These are phyloP conservation scores for Oreochromis aureus DNA, from an alignment of 2,113 vertebrate genomes.

Conservation along the genomic window DNA sequence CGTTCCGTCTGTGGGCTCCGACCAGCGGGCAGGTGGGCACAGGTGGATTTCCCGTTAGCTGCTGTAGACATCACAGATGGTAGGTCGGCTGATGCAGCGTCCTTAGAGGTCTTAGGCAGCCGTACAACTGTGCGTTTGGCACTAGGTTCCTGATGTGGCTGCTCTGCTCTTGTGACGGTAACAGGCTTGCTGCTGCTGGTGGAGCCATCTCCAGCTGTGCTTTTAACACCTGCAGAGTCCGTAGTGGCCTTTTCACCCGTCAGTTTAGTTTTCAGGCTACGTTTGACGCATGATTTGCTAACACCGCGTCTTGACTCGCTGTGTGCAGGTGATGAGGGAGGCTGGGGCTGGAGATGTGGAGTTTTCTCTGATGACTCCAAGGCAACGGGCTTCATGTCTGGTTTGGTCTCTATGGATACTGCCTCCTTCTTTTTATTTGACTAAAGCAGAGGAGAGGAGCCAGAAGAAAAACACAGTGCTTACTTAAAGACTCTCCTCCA, in stretches of 20 bases:
- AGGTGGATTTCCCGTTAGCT: slow-evolving; percentile 8
- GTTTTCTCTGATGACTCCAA: slow-evolving; percentile 27
- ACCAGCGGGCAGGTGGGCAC: neutral
- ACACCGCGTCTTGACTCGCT: slow-evolving; percentile 68
- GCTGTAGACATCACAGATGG: slow-evolving; percentile 30
- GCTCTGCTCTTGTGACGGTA: slow-evolving; percentile 34
- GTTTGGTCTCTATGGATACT: slow-evolving; percentile 65
- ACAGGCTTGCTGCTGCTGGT: neutral
- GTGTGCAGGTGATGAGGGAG: slow-evolving; percentile 17
- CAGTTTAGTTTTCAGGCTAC: slow-evolving; percentile 66
- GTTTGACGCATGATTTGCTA: slow-evolving; percentile 78
- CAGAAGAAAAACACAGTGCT: neutral
- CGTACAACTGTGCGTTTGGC: slow-evolving; percentile 49
- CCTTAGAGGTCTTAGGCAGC: slow-evolving; percentile 22
- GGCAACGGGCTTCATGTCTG: slow-evolving; percentile 43
- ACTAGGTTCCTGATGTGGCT: slow-evolving; percentile 56
- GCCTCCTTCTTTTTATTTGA: slow-evolving; percentile 83
- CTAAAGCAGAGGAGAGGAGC: slow-evolving; percentile 10
- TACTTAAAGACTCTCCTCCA: neutral
- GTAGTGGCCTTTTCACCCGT: slow-evolving; percentile 39
- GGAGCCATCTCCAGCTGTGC: neutral
- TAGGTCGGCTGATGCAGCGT: slow-evolving; percentile 8
- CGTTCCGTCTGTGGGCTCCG: slow-evolving; percentile 6
- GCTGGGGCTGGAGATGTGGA: slow-evolving; percentile 3
- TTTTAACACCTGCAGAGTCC: slow-evolving; percentile 10